Conservation (phyloP, 2,113 vertebrate genomes). For the Ia io region DNA sequence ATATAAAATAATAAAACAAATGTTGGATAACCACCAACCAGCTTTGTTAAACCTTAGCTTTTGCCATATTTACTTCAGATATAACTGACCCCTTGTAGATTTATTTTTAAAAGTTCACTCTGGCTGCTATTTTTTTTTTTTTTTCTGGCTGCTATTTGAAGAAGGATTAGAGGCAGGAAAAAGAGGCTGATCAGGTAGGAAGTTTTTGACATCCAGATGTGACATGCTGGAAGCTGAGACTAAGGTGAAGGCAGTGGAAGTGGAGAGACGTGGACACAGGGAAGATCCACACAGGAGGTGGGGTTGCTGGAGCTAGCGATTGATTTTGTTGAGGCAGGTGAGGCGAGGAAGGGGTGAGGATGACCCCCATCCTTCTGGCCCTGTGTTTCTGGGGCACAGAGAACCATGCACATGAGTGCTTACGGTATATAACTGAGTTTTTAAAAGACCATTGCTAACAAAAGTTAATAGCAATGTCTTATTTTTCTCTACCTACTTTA, state of each 20-base stretch:
- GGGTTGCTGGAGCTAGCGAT: accelerated
- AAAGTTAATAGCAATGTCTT: background rate
- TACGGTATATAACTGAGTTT: background rate
- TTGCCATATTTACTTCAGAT: slow-evolving; percentile 10
- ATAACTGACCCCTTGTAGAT: background rate
- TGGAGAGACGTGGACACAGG: background rate
- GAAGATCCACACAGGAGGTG: too few species aligned
- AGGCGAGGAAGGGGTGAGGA: background rate
- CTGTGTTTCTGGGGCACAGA: background rate
- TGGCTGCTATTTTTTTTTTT: background rate
- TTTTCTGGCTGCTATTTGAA: background rate
- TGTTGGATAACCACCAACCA: background rate
- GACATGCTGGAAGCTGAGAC: background rate
- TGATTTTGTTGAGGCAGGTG: background rate
- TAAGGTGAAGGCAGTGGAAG: background rate
- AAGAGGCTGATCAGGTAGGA: background rate
- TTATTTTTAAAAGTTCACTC: slow-evolving; percentile 33
- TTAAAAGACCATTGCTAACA: background rate
- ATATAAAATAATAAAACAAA: background rate
- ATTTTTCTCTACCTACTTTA: slow-evolving; percentile 5
- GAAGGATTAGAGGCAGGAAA: background rate
- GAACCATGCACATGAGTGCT: background rate
- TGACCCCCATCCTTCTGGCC: background rate
- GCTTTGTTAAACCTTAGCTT: slow-evolving; percentile 25
- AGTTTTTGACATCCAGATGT: background rate